Evolutionary conservation across 2,888 invertebrate genomes (phyloP).

Genomic region (Epirrhoe tristata): DNA sequence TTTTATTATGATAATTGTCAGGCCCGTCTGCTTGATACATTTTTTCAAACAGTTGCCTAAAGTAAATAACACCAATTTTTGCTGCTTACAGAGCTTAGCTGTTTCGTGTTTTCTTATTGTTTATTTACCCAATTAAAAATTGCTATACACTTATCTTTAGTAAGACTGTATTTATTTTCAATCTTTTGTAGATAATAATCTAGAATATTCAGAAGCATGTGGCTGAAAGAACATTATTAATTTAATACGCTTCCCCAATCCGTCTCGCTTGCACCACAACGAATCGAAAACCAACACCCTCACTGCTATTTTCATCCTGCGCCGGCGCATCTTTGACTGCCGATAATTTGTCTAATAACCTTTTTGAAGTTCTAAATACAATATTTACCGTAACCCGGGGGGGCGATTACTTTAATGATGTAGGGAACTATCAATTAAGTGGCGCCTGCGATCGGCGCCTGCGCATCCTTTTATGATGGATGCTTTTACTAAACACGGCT

Average conservation of each 20-base stretch:
- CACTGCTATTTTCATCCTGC: slow-evolving; percentile 28
- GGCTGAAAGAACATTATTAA: not conserved
- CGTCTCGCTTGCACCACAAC: slow-evolving; percentile 28
- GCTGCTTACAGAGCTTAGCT: no score
- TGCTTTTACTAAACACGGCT: slow-evolving; percentile 40
- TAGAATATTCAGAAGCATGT: no score
- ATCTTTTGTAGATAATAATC: no score
- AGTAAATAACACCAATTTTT: no score
- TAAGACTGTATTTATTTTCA: no score
- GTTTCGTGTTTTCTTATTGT: no score
- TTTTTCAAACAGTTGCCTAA: no score
- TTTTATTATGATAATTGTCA: no score
- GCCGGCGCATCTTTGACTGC: slow-evolving; percentile 29
- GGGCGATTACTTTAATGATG: slow-evolving; percentile 73
- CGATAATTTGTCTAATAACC: slow-evolving; percentile 37
- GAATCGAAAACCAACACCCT: slow-evolving; percentile 32
- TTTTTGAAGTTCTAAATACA: slow-evolving; percentile 58
- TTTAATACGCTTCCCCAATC: slow-evolving; percentile 1
- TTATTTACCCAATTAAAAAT: no score
- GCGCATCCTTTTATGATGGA: slow-evolving; percentile 41
- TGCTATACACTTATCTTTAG: no score
- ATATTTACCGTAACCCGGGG: slow-evolving; percentile 75
- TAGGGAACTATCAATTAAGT: slow-evolving; percentile 76
- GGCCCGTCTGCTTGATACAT: no score
- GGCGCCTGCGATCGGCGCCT: slow-evolving; percentile 66